Evolutionary conservation across 2,888 invertebrate species (phyloP).

Genomic region (Euplagia quadripunctaria): DNA sequence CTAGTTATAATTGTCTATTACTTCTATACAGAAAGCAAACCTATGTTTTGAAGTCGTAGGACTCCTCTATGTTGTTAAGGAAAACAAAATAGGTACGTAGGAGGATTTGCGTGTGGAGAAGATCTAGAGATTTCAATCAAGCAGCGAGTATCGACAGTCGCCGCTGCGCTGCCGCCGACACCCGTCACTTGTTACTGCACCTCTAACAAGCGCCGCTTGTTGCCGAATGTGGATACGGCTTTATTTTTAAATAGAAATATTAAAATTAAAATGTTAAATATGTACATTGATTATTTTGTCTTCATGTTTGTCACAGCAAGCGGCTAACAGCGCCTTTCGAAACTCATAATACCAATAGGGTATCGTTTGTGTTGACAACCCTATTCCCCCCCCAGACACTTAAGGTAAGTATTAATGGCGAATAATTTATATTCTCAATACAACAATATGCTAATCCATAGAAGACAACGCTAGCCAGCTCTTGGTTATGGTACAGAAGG

Average conservation of each 20-base stretch:
- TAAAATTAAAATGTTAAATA: not conserved
- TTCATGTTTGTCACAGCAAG: too few species aligned
- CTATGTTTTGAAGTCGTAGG: not conserved
- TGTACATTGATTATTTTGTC: too few species aligned
- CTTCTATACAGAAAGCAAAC: not conserved
- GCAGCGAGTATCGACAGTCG: slow-evolving; percentile 49
- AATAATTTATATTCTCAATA: too few species aligned
- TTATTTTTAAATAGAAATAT: slow-evolving; percentile 17
- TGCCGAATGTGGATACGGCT: slow-evolving; percentile 43
- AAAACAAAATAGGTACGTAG: not conserved
- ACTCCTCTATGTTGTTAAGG: not conserved
- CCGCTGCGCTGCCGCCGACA: slow-evolving; percentile 66
- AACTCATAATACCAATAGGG: too few species aligned
- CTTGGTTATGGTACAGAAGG: too few species aligned
- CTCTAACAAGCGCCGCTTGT: slow-evolving; percentile 68
- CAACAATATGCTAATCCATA: too few species aligned
- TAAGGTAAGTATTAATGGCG: too few species aligned
- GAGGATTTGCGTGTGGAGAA: slow-evolving; percentile 44
- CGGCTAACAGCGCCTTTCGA: too few species aligned
- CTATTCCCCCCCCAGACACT: too few species aligned
- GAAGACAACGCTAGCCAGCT: too few species aligned
- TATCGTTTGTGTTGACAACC: too few species aligned
- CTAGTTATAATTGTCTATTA: not conserved
- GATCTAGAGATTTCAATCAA: slow-evolving; percentile 51
- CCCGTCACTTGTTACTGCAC: slow-evolving; percentile 75